These are phyloP conservation scores for Craniophora ligustri DNA, from an alignment of 2,888 invertebrate genomes.

Conservation along the genomic window DNA sequence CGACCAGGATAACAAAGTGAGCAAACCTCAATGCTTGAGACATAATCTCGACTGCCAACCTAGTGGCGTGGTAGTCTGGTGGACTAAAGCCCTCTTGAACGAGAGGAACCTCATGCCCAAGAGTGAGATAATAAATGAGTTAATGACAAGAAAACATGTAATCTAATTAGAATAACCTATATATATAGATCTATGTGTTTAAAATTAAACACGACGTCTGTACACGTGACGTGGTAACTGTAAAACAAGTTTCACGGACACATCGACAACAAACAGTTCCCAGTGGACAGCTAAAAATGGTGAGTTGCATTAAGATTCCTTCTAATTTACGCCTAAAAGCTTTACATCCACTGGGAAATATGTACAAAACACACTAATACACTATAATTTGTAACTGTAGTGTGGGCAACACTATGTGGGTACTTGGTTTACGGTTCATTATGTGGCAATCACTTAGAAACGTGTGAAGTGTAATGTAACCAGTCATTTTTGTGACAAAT, in stretches of 20 bases:
- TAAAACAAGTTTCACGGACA: conserved; percentile 4
- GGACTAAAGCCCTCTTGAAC: too few species aligned
- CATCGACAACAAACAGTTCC: conserved; percentile 28
- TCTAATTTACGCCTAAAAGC: conserved; percentile 53
- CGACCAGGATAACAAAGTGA: too few species aligned
- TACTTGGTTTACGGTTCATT: conserved; percentile 12
- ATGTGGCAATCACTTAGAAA: conserved; percentile 40
- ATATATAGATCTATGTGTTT: too few species aligned
- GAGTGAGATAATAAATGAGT: too few species aligned
- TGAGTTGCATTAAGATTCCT: conserved; percentile 39
- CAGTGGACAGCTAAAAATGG: conserved; percentile 30
- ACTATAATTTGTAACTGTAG: conserved; percentile 9
- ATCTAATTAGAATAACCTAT: too few species aligned
- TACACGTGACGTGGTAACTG: not conserved
- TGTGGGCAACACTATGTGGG: conserved; percentile 1
- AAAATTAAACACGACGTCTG: not conserved
- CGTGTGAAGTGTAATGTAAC: conserved; percentile 17
- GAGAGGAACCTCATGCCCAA: too few species aligned
- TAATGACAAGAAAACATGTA: too few species aligned
- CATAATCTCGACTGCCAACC: too few species aligned
- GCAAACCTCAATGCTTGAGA: too few species aligned
- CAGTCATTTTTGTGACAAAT: conserved; percentile 2
- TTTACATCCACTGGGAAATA: conserved; percentile 49
- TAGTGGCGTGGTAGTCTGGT: too few species aligned
- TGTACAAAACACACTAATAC: conserved; percentile 35